A percentile compares a stretch with the other conserved stretches of the same genome.
Conservation (phyloP, 1,140 invertebrate species). For the Apis cerana region DNA sequence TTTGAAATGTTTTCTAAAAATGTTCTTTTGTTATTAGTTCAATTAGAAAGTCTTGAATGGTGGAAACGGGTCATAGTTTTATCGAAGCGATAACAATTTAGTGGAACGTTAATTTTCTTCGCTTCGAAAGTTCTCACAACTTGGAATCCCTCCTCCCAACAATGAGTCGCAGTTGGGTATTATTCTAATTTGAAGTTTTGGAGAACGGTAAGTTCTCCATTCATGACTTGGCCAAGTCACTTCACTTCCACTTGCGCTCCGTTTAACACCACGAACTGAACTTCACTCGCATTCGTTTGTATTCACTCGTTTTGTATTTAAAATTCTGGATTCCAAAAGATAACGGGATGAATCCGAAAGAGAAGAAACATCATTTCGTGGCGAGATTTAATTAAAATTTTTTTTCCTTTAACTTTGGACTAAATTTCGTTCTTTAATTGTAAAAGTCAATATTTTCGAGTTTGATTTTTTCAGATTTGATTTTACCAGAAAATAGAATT, state of each 20-base stretch:
- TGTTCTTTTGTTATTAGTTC: background rate
- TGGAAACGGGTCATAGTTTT: background rate
- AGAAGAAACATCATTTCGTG: background rate
- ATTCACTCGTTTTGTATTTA: background rate
- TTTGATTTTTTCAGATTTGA: background rate
- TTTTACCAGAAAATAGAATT: too few relatives aligned
- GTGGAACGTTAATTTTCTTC: constrained; percentile 13
- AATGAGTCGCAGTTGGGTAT: constrained; percentile 18
- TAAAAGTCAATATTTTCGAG: background rate
- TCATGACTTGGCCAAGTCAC: background rate
- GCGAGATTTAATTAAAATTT: constrained; percentile 13
- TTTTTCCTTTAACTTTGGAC: background rate
- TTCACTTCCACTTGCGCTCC: constrained; percentile 7
- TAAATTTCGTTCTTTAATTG: background rate
- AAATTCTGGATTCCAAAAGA: background rate
- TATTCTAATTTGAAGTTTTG: constrained; percentile 41
- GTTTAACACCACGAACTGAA: constrained; percentile 11
- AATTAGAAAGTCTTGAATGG: background rate
- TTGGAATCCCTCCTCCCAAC: background rate
- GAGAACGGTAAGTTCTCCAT: constrained; percentile 4
- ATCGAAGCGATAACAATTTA: background rate
- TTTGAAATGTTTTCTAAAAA: background rate
- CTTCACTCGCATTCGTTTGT: too few relatives aligned
- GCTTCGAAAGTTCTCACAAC: background rate
- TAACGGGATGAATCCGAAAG: background rate